Conservation (phyloP, 2,113 vertebrate genomes). For the Dendrocopos noguchii region DNA sequence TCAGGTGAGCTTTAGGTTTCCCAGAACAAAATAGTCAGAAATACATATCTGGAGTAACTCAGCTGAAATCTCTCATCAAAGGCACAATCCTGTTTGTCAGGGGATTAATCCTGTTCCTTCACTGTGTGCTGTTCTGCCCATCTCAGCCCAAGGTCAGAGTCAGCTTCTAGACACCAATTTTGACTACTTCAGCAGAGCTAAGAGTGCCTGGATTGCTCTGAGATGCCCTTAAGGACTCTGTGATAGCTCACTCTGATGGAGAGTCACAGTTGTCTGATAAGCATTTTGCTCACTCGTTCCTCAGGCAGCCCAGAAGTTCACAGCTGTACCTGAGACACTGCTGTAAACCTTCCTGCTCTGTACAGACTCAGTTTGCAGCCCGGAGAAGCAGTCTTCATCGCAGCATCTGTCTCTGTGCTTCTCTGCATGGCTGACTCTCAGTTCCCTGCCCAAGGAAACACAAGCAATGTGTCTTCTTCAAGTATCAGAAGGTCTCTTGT, state of each 20-base stretch:
- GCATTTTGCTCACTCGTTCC: background rate
- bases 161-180: background rate
- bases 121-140: background rate
- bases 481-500: background rate
- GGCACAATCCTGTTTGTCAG: background rate
- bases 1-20: background rate
- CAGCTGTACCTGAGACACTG: background rate
- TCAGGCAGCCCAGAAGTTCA: background rate
- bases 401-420: background rate
- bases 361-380: background rate
- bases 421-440: background rate
- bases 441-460: background rate
- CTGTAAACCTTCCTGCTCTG: background rate
- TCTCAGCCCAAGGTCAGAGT: background rate
- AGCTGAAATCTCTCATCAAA: background rate
- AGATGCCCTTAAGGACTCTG: background rate
- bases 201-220: background rate
- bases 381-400: background rate
- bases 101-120: background rate
- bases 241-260: background rate
- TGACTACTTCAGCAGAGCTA: background rate
- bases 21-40: background rate
- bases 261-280: background rate
- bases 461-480: background rate
- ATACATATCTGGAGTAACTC: background rate